phyloP scores from a whole-genome alignment of 2,797 vertebrate species.

The Acropternis orthonyx region DNA sequence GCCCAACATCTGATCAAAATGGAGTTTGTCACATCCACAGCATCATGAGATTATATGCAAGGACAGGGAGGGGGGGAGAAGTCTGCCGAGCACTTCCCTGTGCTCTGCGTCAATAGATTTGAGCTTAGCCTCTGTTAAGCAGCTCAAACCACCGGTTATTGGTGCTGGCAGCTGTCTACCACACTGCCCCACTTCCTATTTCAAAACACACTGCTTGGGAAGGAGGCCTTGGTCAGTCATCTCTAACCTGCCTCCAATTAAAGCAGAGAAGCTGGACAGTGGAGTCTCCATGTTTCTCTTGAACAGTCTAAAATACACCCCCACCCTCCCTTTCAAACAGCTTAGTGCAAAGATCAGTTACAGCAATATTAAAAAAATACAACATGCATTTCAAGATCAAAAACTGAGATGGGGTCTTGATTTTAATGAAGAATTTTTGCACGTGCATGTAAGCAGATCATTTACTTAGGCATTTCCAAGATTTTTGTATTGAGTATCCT shows the following conservation, averaged over 20 bases:
- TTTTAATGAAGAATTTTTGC: background rate
- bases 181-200: constrained; percentile 60
- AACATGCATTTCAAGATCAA: background rate
- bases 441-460: background rate
- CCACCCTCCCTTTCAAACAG: background rate
- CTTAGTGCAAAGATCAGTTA: background rate
- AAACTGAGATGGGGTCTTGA: background rate
- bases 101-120: constrained; percentile 65
- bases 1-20: constrained; percentile 48
- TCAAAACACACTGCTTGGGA: background rate
- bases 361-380: background rate
- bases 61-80: constrained; percentile 45
- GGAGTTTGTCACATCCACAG: constrained; percentile 50
- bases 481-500: background rate
- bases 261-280: background rate
- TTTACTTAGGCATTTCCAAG: background rate
- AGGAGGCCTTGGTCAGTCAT: background rate
- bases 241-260: background rate
- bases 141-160: constrained; percentile 54
- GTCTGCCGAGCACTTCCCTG: constrained; percentile 49
- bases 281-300: background rate
- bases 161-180: constrained; percentile 68
- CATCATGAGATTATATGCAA: constrained; percentile 49
- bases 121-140: constrained; percentile 84
- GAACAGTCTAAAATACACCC: background rate